Base-by-base conservation (phyloP, 2,113 vertebrate genomes). In the Oriolus oriolus region DNA sequence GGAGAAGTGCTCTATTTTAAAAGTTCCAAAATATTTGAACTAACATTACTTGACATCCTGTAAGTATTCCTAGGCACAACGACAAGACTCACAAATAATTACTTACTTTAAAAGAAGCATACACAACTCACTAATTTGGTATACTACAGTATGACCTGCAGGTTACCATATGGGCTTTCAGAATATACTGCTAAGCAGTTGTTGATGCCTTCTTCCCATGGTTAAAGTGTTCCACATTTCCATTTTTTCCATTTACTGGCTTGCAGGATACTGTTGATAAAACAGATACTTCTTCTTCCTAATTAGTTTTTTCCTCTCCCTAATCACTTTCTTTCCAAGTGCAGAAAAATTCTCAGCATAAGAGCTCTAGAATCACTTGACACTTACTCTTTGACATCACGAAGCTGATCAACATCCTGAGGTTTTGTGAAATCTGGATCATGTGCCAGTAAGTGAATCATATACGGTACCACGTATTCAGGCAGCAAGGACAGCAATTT, bases 341-440 rank as follows among this genome's bases (percentile, higher is more conserved):
- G 90, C 17, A 78, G 54, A 82, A 86, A 75, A 75, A 57, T 52
- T 60, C 28, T 84, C 70, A 61, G 37, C 23, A 2, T 39, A 83
- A 35, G 14, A 89, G 79, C 63, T 96, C 27, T 22, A 82, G 59
- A 93, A 92, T 85, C 33, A 78, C 42, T 44, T 77, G 61, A 31
- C 66, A 98, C 99, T 98, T 98, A 99, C 99, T 99, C 99, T 99
- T 99, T 99, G 96, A 99, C 98, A 97, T 99, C 99, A 98, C 99
- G 98, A 92, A 99, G 99, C 91, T 99, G 99, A 93, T 99, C 99
- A 83, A 99, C 98, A 97, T 99, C 99, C 96, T 99, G 99, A 95
- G 99, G 99, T 98, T 99, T 99, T 94, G 99, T 99, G 97, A 99
- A 99, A 97, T 99, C 99, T 91, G 99, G 99, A 97, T 99, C 99